Evolutionary conservation across 2,888 invertebrate species (phyloP), one percentile per base, ranked within the genome.

Genomic region (Drosophila emarginata): DNA sequence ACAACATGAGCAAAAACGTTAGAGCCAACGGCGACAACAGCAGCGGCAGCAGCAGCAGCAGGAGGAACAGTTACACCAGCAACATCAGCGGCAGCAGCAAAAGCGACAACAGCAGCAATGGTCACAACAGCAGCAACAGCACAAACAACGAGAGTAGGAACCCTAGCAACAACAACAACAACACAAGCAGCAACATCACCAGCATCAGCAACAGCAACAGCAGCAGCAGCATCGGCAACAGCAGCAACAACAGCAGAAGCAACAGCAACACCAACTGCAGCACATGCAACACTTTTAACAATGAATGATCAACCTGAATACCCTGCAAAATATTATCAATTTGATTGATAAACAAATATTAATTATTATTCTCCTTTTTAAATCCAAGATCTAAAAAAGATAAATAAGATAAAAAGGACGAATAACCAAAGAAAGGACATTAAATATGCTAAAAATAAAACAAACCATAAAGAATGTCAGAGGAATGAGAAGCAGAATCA

Each of bases 1-100:
- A 64, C 64, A 71, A 61, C 26, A 26, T 45, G 15, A 59, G 15
- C 26, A 18, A 40, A 52, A 65, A 63, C 36, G 62, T 45, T 54
- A 56, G 50, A 45, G 74, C 51, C 52, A 64, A 39, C 52, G 36
- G 58, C 56, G 74, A 54, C 56, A 62, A 39, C 52, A 39, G 52
- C 60, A 26, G 11, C 40, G 12, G 2, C 45, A 45, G 15, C 12
- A 40, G 11, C 18, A 18, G 21, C 39, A 39, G 14, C 39, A 14
- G 1, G 7, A 37, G n/a, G n/a, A n/a, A 1, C 37, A 37, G 4
- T n/a, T 1, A 11, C 45, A 45, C 0, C 18, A 21, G 0, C 45
- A 18, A 4, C 45, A 45, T 0, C 45, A 18, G 12, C 56, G 14
- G 4, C 52, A 52, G 23, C 23, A 52, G 23, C 23, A 52, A 12